Evolutionary conservation across 2,113 vertebrate genomes (phyloP).

Genomic region (Malaclemys terrapin): DNA sequence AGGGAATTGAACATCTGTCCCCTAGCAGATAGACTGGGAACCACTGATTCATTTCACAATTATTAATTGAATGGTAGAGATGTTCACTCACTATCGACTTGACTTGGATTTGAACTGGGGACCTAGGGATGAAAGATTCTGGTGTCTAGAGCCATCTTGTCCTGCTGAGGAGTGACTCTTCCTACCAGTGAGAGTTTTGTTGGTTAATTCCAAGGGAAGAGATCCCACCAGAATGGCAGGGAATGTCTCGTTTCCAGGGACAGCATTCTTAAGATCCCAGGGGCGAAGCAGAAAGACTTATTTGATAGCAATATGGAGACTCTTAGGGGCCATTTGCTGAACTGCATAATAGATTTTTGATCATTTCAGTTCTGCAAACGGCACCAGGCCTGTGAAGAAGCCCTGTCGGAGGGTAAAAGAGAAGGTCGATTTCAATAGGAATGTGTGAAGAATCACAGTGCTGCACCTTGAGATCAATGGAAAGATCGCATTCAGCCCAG

Average conservation of each 20-base stretch:
- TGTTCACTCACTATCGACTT: not conserved
- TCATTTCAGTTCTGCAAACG: not conserved
- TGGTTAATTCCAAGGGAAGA: not conserved
- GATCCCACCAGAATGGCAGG: not conserved
- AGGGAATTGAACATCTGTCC: not conserved
- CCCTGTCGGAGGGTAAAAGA: not conserved
- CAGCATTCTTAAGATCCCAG: not conserved
- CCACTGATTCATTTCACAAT: not conserved
- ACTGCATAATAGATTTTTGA: not conserved
- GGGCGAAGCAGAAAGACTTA: not conserved
- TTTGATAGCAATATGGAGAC: not conserved
- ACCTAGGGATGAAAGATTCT: not conserved
- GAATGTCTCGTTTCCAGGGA: not conserved
- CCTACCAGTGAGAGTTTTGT: not conserved
- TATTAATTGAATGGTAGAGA: not conserved
- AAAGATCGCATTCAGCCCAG: not conserved
- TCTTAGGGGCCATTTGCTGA: not conserved
- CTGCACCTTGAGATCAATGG: not conserved
- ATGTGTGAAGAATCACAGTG: not conserved
- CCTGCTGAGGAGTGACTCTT: not conserved
- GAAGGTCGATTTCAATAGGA: not conserved
- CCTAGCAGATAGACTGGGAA: not conserved
- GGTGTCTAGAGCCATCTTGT: not conserved
- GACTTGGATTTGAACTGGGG: not conserved
- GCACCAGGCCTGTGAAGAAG: not conserved